These are phyloP conservation scores for Cosmorhoe ocellata DNA, from an alignment of 2,888 invertebrate species.

Conservation along the genomic window DNA sequence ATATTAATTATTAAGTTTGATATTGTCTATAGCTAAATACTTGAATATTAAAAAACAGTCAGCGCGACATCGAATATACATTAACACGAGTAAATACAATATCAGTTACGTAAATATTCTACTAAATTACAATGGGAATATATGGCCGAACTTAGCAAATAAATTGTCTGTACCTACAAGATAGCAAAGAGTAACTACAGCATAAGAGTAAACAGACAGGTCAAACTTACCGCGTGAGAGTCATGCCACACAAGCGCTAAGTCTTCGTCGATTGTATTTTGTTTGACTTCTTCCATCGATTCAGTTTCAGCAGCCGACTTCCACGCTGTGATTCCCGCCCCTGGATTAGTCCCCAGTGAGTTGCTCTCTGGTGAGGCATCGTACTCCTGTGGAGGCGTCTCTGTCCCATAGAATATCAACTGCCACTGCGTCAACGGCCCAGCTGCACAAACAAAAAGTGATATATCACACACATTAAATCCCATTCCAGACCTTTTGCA, in stretches of 20 bases:
- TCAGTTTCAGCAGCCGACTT: conserved; percentile 47
- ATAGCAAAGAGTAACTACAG: conserved; percentile 2
- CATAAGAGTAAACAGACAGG: conserved; percentile 1
- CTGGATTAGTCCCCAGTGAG: conserved; percentile 63
- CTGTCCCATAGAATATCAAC: conserved; percentile 91
- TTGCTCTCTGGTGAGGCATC: conserved; percentile 85
- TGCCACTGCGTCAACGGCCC: conserved; percentile 88
- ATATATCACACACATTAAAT: conserved; percentile 8
- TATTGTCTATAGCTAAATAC: no score
- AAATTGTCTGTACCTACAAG: conserved; percentile 21
- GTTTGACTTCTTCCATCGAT: conserved; percentile 77
- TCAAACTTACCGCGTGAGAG: conserved; percentile 80
- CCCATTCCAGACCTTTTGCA: background rate
- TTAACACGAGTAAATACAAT: conserved; percentile 2
- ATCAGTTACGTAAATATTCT: conserved; percentile 1
- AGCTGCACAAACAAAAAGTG: conserved; percentile 60
- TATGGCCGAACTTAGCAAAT: conserved; percentile 30
- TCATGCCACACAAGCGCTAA: conserved; percentile 83
- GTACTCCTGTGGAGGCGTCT: conserved; percentile 81
- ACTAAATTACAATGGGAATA: conserved; percentile 17
- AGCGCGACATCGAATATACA: background rate
- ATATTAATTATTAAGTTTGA: no score
- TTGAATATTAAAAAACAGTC: no score
- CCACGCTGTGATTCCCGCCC: conserved; percentile 41
- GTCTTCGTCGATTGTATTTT: conserved; percentile 83